phyloP scores from a whole-genome alignment of 2,888 invertebrate genomes.

The Artemia sp. region DNA sequence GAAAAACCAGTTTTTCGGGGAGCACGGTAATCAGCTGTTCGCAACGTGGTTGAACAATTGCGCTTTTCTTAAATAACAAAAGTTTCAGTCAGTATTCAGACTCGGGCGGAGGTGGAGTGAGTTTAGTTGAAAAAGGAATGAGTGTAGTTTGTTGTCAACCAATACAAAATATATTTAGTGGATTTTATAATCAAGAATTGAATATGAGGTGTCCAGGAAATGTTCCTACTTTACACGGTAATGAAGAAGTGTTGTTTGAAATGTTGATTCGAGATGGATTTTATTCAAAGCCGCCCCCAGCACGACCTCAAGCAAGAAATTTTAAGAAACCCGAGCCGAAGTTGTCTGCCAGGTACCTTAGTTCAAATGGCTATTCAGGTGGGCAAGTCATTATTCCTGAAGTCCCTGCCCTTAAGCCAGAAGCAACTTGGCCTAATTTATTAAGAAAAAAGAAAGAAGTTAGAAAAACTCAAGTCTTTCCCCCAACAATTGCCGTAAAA shows the following conservation, averaged over 20 bases:
- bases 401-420: background rate
- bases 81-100: too few relatives aligned
- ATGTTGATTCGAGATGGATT: conserved; percentile 9
- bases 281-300: background rate
- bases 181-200: background rate
- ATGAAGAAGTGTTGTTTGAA: conserved; percentile 5
- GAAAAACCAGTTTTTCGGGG: too few relatives aligned
- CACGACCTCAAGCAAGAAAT: background rate
- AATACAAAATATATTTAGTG: conserved; percentile 7
- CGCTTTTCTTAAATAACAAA: too few relatives aligned
- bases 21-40: too few relatives aligned
- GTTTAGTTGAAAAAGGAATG: background rate
- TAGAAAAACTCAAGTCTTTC: background rate
- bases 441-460: conserved; percentile 1
- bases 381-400: conserved; percentile 7
- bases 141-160: conserved; percentile 1
- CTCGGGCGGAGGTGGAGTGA: too few relatives aligned
- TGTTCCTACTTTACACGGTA: conserved; percentile 3
- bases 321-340: conserved; percentile 11
- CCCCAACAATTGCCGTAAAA: background rate
- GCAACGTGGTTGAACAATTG: too few relatives aligned
- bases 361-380: conserved; percentile 12
- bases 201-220: conserved; percentile 14
- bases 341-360: background rate
- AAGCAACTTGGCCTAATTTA: conserved; percentile 10